phyloP scores from a whole-genome alignment of 2,797 vertebrate species.

The Ataeniobius toweri region DNA sequence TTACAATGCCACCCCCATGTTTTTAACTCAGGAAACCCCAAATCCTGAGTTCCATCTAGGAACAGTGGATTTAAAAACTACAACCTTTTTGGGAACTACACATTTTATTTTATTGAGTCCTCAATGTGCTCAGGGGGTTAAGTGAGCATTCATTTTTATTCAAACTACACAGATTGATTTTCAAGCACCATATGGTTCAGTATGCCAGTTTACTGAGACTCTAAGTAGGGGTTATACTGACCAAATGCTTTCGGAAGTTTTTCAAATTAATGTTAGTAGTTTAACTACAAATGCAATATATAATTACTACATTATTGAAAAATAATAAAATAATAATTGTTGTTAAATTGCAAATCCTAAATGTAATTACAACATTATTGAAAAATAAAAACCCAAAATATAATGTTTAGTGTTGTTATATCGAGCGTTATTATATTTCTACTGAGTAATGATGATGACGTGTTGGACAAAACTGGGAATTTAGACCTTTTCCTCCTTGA shows the following conservation, averaged over 20 bases:
- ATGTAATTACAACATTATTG: neutral
- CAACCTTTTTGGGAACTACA: too few species aligned
- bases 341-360: neutral
- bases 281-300: neutral
- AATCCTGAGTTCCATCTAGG: neutral
- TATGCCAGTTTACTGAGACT: neutral
- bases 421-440: neutral
- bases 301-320: neutral
- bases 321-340: neutral
- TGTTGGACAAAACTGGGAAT: neutral
- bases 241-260: neutral
- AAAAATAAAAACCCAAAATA: neutral
- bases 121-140: neutral
- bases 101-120: neutral
- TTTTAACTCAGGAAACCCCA: slow-evolving; percentile 9
- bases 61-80: neutral
- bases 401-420: neutral
- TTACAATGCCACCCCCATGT: slow-evolving; percentile 16
- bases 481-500: slow-evolving; percentile 2
- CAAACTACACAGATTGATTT: neutral
- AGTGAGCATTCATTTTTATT: neutral
- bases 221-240: neutral
- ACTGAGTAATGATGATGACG: neutral
- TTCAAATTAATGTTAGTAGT: neutral
- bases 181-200: neutral